Evolutionary conservation across 2,797 vertebrate species (phyloP), one percentile per base, ranked within the genome.

Genomic region (Lagocephalus sceleratus): DNA sequence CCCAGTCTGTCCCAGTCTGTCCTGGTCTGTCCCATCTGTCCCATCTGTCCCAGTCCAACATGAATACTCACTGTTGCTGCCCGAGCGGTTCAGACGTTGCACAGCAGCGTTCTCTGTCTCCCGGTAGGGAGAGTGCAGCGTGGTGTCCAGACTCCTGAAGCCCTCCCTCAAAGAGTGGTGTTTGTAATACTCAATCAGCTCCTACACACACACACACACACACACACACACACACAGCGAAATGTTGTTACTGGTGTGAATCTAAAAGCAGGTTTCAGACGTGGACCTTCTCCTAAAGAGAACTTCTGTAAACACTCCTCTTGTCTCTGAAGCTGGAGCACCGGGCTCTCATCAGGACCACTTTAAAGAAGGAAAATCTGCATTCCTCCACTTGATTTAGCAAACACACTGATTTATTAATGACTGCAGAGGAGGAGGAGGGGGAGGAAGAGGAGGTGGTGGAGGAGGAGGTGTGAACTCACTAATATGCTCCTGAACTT

Each of bases 401-500:
- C 14, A 17, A 40, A 40, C 14, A 17, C 15, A 15, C n/a, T n/a
- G 40, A n/a, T 10, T 82, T 83, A 80, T 86, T 86, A 76, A 83
- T 80, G 80, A 83, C 52, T 73, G 66, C 71, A 68, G 73, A 20
- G 64, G 66, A 60, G 54, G 73, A 63, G 32, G 19, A 19, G 5
- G 40, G 3, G 16, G 40, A 42, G 40, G 40, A 2, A n/a, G 40
- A 20, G 64, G 66, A 60, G 54, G 73, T 61, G 32, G 19, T 7
- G 5, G 40, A 10, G 16, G 40, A 42, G 40, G 40, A 2, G 40
- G 40, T 86, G 85, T 79, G 85, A 84, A 88, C 94, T 96, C 90
- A 99, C 97, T 87, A 94, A 89, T 91, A 99, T 92, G 92, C 92
- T 98, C 87, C 89, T 94, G 92, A 99, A 99, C 91, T 93, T 96